Percentiles rank a stretch among this genome's conserved stretches.
phyloP scores from a whole-genome alignment of 2,113 vertebrate species.

The Tiliqua scincoides region DNA sequence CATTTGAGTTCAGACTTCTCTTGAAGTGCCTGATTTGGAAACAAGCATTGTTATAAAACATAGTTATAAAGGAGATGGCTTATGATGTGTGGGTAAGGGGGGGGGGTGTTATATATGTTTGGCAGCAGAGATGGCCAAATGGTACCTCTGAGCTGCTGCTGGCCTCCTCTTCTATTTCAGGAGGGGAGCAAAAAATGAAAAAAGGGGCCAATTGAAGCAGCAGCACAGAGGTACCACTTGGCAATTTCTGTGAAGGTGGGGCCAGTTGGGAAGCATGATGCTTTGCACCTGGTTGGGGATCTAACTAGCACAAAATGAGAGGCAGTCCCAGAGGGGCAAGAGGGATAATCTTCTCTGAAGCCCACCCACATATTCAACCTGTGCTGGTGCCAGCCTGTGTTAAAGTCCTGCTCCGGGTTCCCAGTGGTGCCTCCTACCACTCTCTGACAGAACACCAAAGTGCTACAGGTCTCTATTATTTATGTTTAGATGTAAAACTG shows the following conservation, averaged over 20 bases:
- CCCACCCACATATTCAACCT: not conserved
- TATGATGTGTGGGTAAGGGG: not conserved
- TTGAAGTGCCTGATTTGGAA: not conserved
- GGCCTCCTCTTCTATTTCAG: not conserved
- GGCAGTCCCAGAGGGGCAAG: not conserved
- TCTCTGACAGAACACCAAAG: too few species aligned
- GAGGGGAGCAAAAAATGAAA: too few species aligned
- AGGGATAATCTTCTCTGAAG: too few species aligned
- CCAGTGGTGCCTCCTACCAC: too few species aligned
- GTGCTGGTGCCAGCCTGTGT: too few species aligned
- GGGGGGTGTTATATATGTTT: not conserved
- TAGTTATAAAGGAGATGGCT: not conserved
- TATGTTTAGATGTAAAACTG: not conserved
- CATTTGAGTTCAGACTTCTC: not conserved
- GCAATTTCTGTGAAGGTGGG: not conserved
- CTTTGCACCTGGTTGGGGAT: too few species aligned
- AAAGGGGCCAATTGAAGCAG: not conserved
- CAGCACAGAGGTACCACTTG: too few species aligned
- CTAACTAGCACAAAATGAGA: not conserved
- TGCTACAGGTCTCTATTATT: not conserved
- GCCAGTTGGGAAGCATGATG: not conserved
- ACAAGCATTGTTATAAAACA: too few species aligned
- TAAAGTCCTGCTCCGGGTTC: too few species aligned
- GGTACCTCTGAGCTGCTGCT: not conserved
- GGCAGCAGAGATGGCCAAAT: not conserved